phyloP scores from a whole-genome alignment of 2,888 invertebrate genomes.

The Apamea epomidion region DNA sequence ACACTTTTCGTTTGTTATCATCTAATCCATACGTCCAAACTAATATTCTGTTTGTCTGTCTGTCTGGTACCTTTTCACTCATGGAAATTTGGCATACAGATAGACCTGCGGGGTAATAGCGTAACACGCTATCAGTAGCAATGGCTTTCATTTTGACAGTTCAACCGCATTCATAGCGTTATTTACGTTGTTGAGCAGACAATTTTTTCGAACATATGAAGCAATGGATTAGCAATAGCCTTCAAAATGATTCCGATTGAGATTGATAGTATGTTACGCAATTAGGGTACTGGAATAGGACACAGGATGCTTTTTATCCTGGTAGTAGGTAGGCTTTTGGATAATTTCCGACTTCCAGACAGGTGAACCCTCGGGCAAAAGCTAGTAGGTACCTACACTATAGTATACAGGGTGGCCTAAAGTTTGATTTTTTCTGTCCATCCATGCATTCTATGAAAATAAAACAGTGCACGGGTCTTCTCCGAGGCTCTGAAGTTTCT shows the following conservation, averaged over 20 bases:
- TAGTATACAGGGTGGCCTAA: background rate
- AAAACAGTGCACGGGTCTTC: background rate
- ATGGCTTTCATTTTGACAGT: too few species aligned
- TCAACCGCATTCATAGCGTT: too few species aligned
- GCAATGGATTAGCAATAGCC: too few species aligned
- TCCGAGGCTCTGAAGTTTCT: background rate
- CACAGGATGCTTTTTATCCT: background rate
- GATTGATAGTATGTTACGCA: too few species aligned
- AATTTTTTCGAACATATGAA: too few species aligned
- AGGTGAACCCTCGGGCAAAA: too few species aligned
- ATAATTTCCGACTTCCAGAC: background rate
- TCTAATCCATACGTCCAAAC: background rate
- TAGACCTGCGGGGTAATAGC: background rate
- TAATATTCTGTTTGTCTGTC: background rate
- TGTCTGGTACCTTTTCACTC: background rate
- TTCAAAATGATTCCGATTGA: too few species aligned
- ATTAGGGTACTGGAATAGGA: background rate
- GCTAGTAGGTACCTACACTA: background rate
- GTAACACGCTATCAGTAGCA: too few species aligned
- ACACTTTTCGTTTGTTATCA: conserved; percentile 10
- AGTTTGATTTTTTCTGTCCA: background rate
- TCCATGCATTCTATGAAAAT: background rate
- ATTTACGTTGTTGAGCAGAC: too few species aligned
- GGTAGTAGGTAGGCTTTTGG: background rate
- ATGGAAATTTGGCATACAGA: background rate